Evolutionary conservation across 2,113 vertebrate species (phyloP).

Genomic region (Silurus meridionalis): DNA sequence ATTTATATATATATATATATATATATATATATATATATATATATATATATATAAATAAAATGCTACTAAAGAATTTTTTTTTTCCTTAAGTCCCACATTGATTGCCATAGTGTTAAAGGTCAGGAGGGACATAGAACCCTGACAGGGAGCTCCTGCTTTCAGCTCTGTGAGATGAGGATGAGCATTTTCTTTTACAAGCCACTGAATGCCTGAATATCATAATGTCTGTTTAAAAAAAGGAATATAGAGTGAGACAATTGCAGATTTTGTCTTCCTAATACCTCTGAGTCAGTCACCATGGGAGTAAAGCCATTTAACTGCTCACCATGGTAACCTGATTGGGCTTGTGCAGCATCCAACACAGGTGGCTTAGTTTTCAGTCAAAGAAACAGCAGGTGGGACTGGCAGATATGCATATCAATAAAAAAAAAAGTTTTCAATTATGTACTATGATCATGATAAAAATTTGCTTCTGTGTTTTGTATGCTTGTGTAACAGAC

Average conservation of each 20-base stretch:
- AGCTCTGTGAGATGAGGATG: background rate
- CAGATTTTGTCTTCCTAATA: conserved; percentile 30
- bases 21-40: no score
- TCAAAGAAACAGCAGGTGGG: conserved; percentile 40
- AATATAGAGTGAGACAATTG: conserved; percentile 11
- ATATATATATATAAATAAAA: no score
- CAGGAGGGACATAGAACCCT: background rate
- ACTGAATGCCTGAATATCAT: background rate
- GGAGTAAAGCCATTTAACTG: conserved; percentile 39
- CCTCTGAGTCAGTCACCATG: conserved; percentile 45
- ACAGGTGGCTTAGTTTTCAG: conserved; percentile 44
- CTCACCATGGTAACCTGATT: conserved; percentile 57
- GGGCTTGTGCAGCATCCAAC: conserved; percentile 37
- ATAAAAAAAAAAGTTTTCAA: no score
- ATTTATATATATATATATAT: background rate
- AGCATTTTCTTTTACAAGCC: background rate
- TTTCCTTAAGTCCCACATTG: background rate
- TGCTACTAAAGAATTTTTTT: background rate
- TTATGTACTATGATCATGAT: background rate
- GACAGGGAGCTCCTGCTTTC: background rate
- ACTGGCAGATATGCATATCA: conserved; percentile 1
- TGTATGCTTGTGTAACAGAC: background rate
- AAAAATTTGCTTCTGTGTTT: background rate
- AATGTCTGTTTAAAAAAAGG: background rate
- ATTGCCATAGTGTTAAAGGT: conserved; percentile 9